A percentile compares a stretch with the other conserved stretches of the same genome.
Conservation (phyloP, 2,888 invertebrate species). For the Tupiocoris notatus region DNA sequence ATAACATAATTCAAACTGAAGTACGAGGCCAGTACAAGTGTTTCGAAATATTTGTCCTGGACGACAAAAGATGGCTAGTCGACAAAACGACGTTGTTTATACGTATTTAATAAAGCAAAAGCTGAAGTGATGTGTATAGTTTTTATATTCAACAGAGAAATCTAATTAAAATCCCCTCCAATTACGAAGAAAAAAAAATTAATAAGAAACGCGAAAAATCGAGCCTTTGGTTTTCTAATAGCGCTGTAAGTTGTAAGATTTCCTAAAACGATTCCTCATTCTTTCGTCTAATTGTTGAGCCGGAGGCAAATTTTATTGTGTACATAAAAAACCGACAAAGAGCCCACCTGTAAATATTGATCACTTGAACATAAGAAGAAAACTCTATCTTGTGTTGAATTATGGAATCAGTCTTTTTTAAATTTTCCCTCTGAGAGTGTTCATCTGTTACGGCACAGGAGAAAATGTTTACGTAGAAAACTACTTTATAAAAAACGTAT, state of each 20-base stretch:
- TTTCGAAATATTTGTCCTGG: not conserved
- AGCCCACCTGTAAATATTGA: conserved; percentile 45
- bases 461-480: conserved; percentile 44
- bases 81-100: not conserved
- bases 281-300: not conserved
- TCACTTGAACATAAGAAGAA: conserved; percentile 22
- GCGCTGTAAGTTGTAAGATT: not conserved
- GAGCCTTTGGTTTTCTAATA: not conserved
- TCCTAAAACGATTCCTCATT: not conserved
- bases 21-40: not conserved
- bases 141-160: conserved; percentile 39
- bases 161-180: not conserved
- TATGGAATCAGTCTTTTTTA: conserved; percentile 49
- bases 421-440: conserved; percentile 37
- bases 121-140: conserved; percentile 45
- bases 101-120: conserved; percentile 5
- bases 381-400: conserved; percentile 44
- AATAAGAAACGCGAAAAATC: not conserved
- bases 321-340: conserved; percentile 33
- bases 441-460: conserved; percentile 44
- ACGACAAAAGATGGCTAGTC: not conserved
- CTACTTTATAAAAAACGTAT: conserved; percentile 31
- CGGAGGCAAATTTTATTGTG: conserved; percentile 29
- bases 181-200: conserved; percentile 11
- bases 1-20: not conserved